Evolutionary conservation across 2,113 vertebrate genomes (phyloP).

Genomic region (Myrmecobius fasciatus): DNA sequence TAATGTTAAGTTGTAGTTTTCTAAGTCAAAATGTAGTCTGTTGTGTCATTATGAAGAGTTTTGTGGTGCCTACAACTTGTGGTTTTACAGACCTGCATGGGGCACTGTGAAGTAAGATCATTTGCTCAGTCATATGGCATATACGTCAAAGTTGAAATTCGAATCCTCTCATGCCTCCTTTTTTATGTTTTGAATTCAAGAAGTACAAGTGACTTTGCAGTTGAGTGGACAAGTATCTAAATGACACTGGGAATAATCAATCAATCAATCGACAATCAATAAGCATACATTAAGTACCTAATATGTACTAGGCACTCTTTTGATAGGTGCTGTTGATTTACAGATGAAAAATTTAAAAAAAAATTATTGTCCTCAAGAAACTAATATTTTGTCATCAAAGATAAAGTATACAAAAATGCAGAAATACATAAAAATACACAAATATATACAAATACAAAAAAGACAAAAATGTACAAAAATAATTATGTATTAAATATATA

Average conservation of each 20-base stretch:
- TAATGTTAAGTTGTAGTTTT: neutral
- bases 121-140: slow-evolving; percentile 32
- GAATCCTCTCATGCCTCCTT: neutral
- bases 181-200: neutral
- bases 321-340: neutral
- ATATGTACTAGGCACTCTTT: neutral
- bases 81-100: neutral
- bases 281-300: neutral
- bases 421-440: no score
- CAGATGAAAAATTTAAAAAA: neutral
- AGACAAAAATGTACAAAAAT: no score
- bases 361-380: neutral
- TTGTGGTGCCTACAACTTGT: neutral
- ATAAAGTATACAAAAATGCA: neutral
- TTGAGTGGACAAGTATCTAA: neutral
- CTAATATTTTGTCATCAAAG: neutral
- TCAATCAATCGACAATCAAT: neutral
- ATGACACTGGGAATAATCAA: neutral
- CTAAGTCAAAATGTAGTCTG: neutral
- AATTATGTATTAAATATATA: neutral
- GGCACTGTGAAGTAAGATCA: neutral
- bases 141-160: neutral
- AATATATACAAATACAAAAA: no score
- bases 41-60: neutral
- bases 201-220: neutral